phyloP scores from a whole-genome alignment of 2,113 vertebrate species.

The Pan troglodytes region NHGRI_mPanTro3-v2.1_pri NC_072419.2:67726001-67726500 shows the following conservation, averaged over 20 bases:
- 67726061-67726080: background rate
- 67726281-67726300: background rate
- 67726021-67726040: too few species aligned
- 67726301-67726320: background rate
- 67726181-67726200: background rate
- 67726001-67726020: too few species aligned
- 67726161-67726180: fast-evolving
- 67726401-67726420: background rate
- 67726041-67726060: background rate
- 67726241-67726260: background rate
- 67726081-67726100: background rate
- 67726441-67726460: too few species aligned
- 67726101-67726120: background rate
- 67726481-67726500: fast-evolving
- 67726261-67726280: fast-evolving
- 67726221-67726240: background rate
- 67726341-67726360: background rate
- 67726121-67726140: background rate
- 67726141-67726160: background rate
- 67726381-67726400: background rate
- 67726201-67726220: fast-evolving
- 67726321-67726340: too few species aligned
- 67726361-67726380: background rate
- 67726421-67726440: background rate
- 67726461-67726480: fast-evolving